These are phyloP conservation scores for Aurelia coerulea DNA, from an alignment of 30 jellyfish, hydroid and myxozoan genomes.

Conservation along the genomic window DNA sequence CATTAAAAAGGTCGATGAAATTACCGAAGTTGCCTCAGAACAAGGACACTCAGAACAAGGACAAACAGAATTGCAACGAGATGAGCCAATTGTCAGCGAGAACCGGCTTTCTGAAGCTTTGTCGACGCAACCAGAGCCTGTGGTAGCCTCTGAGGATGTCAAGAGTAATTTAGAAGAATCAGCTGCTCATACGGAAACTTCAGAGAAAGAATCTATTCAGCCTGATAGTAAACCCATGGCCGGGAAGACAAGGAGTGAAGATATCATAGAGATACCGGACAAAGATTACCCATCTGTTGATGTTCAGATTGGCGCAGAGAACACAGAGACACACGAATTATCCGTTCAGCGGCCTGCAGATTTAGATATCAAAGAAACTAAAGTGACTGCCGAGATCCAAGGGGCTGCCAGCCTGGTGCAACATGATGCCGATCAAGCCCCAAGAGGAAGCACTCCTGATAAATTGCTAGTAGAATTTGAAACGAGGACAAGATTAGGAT, in stretches of 20 bases:
- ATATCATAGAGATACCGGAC: slow-evolving; percentile 15
- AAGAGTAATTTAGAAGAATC: neutral
- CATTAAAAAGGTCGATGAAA: neutral
- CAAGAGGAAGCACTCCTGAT: neutral
- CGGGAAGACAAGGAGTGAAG: neutral
- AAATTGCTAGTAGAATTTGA: slow-evolving; percentile 8
- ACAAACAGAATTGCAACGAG: neutral
- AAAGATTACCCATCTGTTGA: slow-evolving; percentile 29
- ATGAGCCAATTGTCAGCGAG: neutral
- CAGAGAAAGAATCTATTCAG: neutral
- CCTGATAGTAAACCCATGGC: neutral
- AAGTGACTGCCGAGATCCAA: too few species aligned
- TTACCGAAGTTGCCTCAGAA: neutral
- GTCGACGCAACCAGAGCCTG: neutral
- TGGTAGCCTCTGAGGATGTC: neutral
- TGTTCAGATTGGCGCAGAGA: neutral
- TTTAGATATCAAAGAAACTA: too few species aligned
- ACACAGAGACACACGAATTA: too few species aligned
- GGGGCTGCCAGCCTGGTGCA: too few species aligned
- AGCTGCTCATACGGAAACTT: neutral
- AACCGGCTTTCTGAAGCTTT: too few species aligned
- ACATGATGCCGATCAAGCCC: too few species aligned
- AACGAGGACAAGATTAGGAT: slow-evolving; percentile 3
- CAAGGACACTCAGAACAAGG: neutral
- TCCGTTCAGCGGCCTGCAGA: too few species aligned